These are phyloP conservation scores for Pegea sp. DNA, from an alignment of 23 tunicate genomes.

Conservation along the genomic window DNA sequence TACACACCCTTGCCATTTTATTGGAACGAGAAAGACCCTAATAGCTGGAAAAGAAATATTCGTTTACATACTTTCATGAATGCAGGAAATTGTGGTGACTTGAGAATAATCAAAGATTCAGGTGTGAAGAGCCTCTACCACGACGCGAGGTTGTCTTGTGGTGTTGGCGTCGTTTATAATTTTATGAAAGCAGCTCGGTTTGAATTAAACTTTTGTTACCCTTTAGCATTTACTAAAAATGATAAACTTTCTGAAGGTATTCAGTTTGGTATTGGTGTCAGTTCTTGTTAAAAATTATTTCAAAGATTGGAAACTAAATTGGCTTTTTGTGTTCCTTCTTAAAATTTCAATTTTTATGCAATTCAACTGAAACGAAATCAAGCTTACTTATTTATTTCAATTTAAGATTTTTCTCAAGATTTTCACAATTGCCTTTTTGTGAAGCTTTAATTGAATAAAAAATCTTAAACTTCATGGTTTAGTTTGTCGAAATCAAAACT, in stretches of 20 bases:
- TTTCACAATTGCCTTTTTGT: too few species aligned
- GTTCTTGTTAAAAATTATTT: slow-evolving; percentile 11
- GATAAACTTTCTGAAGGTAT: slow-evolving; percentile 32
- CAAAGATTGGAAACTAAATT: not conserved
- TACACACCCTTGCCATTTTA: slow-evolving; percentile 73
- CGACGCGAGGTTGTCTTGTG: slow-evolving; percentile 22
- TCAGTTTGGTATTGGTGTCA: slow-evolving; percentile 83
- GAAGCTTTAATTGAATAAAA: too few species aligned
- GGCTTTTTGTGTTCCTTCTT: too few species aligned
- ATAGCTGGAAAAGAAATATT: slow-evolving; percentile 50
- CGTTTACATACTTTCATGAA: slow-evolving; percentile 58
- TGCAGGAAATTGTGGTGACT: slow-evolving; percentile 55
- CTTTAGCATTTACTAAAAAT: slow-evolving; percentile 7
- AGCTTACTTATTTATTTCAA: too few species aligned
- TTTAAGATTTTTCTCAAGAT: too few species aligned
- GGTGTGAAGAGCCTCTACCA: slow-evolving; percentile 2
- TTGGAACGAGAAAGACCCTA: slow-evolving; percentile 37
- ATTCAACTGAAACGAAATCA: too few species aligned
- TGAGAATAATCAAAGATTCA: not conserved
- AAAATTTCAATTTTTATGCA: too few species aligned
- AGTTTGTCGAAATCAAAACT: too few species aligned
- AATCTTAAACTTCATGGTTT: too few species aligned
- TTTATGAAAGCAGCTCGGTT: slow-evolving; percentile 53
- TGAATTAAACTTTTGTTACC: slow-evolving; percentile 71
- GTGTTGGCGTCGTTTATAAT: slow-evolving; percentile 62